Conservation (phyloP, 2,113 vertebrate genomes). For the Catagonus wagneri region DNA sequence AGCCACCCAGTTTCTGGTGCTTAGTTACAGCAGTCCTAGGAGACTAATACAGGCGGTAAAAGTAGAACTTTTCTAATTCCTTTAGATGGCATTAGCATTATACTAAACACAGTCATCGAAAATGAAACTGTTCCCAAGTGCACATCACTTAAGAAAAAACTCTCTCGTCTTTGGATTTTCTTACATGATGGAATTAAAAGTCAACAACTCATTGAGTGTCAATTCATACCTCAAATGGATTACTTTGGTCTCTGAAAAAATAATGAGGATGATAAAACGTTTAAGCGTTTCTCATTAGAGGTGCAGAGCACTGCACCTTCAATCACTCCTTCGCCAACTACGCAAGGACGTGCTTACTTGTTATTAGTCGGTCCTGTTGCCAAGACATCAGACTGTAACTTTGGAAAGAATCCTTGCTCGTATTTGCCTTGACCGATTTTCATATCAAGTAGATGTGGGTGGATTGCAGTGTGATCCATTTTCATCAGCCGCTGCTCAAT, state of each 20-base stretch:
- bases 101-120: background rate
- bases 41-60: constrained; percentile 5
- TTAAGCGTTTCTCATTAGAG: background rate
- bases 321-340: background rate
- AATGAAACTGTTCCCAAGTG: background rate
- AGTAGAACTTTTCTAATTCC: background rate
- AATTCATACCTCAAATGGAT: background rate
- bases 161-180: background rate
- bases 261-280: background rate
- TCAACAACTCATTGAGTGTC: background rate
- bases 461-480: constrained; percentile 97
- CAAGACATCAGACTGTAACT: constrained; percentile 95
- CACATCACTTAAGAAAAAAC: background rate
- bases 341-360: constrained; percentile 91
- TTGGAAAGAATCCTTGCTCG: constrained; percentile 97
- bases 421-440: constrained; percentile 98
- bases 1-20: background rate
- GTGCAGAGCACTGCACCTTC: background rate
- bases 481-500: constrained; percentile 95
- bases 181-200: constrained; percentile 15
- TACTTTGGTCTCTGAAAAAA: background rate
- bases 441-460: constrained; percentile 98
- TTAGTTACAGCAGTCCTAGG: background rate
- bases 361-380: constrained; percentile 93
- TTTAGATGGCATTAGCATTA: background rate